These are phyloP conservation scores for Ciconia boyciana DNA, from an alignment of 2,113 vertebrate species.

Conservation along the genomic window DNA sequence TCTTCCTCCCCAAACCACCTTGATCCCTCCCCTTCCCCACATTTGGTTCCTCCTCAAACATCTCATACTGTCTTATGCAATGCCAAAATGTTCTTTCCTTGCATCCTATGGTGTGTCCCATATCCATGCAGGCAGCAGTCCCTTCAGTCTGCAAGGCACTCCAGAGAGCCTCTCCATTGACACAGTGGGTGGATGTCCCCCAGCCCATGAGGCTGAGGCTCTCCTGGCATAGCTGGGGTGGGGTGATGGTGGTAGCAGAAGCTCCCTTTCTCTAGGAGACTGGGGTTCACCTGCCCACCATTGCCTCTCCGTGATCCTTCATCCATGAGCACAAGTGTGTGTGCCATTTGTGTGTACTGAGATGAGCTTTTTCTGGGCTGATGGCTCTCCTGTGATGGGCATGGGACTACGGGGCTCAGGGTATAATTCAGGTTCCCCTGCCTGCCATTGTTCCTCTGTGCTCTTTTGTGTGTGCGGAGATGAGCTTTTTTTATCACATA, in stretches of 20 bases:
- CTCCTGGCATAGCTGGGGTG: not conserved
- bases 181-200: not conserved
- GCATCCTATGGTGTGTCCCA: not conserved
- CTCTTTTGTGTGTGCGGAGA: not conserved
- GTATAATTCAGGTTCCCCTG: not conserved
- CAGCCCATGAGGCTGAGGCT: not conserved
- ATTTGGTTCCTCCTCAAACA: not conserved
- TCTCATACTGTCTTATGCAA: not conserved
- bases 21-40: not conserved
- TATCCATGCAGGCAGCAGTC: not conserved
- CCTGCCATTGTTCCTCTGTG: not conserved
- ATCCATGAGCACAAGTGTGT: not conserved
- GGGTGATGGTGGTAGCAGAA: not conserved
- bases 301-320: not conserved
- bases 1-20: not conserved
- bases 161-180: not conserved
- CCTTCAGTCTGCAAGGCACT: not conserved
- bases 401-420: not conserved
- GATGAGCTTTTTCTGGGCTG: not conserved
- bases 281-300: not conserved
- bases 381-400: not conserved
- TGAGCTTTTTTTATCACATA: not conserved
- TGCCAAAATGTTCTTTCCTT: not conserved
- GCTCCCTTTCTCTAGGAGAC: not conserved
- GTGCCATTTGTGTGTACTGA: not conserved